Percentiles rank a stretch among this genome's conserved stretches.
phyloP scores from a whole-genome alignment of 2,888 invertebrate genomes.

The Tetragonula carbonaria region DNA sequence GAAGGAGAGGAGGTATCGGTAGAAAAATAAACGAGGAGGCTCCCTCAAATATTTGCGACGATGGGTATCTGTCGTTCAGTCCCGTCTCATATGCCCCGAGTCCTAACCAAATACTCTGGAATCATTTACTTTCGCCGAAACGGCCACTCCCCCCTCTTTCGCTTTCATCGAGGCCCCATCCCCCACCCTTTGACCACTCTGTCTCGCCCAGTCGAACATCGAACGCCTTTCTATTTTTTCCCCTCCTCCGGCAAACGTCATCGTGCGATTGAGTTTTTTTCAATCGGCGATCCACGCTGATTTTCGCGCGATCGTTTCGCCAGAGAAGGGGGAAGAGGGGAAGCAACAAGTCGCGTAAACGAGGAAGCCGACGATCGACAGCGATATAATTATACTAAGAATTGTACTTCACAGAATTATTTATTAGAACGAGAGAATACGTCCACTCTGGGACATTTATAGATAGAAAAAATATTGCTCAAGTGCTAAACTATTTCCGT shows the following conservation, averaged over 20 bases:
- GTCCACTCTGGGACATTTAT: too few relatives aligned
- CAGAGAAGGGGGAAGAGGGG: too few relatives aligned
- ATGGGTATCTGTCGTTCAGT: constrained; percentile 14
- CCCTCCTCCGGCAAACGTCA: too few relatives aligned
- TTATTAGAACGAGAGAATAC: too few relatives aligned
- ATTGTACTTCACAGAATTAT: too few relatives aligned
- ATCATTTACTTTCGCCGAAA: constrained; percentile 25
- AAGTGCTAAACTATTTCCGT: too few relatives aligned
- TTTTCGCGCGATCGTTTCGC: background rate
- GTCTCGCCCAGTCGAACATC: background rate
- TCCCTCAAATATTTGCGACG: constrained; percentile 50
- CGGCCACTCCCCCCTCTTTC: background rate
- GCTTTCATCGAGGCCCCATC: background rate
- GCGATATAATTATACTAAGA: too few relatives aligned
- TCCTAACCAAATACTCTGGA: constrained; percentile 41
- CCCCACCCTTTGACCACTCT: too few relatives aligned
- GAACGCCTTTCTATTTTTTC: background rate
- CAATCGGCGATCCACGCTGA: too few relatives aligned
- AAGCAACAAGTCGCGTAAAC: background rate
- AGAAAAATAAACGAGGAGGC: constrained; percentile 46
- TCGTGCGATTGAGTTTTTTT: too few relatives aligned
- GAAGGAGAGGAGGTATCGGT: constrained; percentile 45
- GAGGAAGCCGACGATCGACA: background rate
- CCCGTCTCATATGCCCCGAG: background rate
- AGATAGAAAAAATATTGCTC: too few relatives aligned